Evolutionary conservation across 2,797 vertebrate species (phyloP).

Genomic region (Gambelia wislizenii): DNA sequence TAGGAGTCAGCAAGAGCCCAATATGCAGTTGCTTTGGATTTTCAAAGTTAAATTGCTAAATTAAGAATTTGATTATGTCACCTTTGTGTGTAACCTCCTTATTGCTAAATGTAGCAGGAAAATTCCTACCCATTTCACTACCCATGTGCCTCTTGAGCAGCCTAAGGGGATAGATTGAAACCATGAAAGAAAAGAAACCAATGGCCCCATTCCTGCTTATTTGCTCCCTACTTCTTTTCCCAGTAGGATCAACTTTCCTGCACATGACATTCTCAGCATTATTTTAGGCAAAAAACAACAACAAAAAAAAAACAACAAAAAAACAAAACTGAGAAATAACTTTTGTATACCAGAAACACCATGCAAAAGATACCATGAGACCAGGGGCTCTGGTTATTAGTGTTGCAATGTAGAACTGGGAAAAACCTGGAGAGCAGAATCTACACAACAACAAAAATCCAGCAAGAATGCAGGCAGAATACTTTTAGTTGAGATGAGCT

Average conservation of each 20-base stretch:
- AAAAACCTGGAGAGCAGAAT: no score
- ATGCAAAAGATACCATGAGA: neutral
- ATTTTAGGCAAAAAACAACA: neutral
- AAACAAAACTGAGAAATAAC: neutral
- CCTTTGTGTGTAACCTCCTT: neutral
- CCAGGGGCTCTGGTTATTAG: neutral
- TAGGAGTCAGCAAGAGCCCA: neutral
- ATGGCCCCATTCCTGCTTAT: neutral
- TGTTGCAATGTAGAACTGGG: neutral
- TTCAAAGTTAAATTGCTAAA: conserved; percentile 13
- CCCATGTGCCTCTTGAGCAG: neutral
- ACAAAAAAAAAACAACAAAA: neutral
- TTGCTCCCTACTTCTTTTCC: neutral
- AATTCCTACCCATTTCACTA: neutral
- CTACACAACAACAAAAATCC: no score
- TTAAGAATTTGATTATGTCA: conserved; percentile 17
- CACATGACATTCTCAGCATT: neutral
- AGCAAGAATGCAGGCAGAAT: no score
- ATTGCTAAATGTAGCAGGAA: neutral
- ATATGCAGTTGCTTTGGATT: conserved; percentile 11
- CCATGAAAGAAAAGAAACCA: neutral
- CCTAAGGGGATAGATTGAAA: neutral
- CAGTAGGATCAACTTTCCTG: neutral
- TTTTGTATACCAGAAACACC: neutral
- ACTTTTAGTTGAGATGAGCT: no score